Evolutionary conservation across 2,797 vertebrate genomes (phyloP).

Genomic region (Chrosomus eos): DNA sequence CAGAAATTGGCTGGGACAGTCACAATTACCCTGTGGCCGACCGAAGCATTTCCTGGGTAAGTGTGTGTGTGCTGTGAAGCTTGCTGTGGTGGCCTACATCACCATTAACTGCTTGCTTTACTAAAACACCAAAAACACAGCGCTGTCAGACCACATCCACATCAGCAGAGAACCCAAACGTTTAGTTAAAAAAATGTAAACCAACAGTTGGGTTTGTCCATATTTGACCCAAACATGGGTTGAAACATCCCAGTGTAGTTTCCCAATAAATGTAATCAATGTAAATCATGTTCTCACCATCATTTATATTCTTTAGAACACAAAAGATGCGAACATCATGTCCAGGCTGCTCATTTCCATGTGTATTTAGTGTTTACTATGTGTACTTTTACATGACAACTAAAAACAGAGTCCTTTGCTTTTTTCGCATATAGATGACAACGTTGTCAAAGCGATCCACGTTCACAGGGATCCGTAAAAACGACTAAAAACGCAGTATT

Average conservation of each 20-base stretch:
- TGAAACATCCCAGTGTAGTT: neutral
- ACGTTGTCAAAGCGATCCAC: too few relatives aligned
- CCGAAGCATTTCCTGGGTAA: constrained; percentile 86
- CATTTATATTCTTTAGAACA: neutral
- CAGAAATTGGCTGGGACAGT: constrained; percentile 86
- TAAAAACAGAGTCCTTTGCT: neutral
- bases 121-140: constrained; percentile 78
- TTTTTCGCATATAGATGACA: too few relatives aligned
- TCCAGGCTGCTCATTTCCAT: neutral
- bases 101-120: constrained; percentile 83
- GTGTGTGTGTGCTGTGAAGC: constrained; percentile 73
- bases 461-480: too few relatives aligned
- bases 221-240: too few relatives aligned
- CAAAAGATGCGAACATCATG: neutral
- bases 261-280: neutral
- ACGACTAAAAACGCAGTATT: neutral
- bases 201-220: too few relatives aligned
- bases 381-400: neutral
- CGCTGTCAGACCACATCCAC: constrained; percentile 76
- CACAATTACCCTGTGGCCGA: constrained; percentile 86
- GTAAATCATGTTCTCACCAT: neutral
- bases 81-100: constrained; percentile 80
- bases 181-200: too few relatives aligned
- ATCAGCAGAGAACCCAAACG: constrained; percentile 59
- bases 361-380: neutral